Evolutionary conservation across 23 tunicate species (phyloP).

Genomic region (Ascidia mentula): DNA sequence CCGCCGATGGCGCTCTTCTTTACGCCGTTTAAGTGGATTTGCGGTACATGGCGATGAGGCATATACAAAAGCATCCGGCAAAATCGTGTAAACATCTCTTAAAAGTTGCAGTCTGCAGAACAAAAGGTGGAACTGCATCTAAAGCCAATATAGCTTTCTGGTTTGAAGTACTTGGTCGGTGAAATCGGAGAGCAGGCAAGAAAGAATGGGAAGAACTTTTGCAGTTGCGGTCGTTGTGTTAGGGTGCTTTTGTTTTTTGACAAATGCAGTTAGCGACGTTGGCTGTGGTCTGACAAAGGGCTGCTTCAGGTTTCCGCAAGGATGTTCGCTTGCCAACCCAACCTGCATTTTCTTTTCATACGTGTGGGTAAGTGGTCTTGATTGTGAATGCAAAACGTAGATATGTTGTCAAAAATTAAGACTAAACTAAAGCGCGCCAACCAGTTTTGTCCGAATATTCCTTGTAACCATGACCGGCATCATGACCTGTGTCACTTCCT

Average conservation of each 20-base stretch:
- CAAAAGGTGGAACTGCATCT: no score
- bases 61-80: no score
- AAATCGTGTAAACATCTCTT: no score
- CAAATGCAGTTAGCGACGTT: background rate
- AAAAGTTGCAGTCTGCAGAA: no score
- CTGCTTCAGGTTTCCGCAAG: constrained; percentile 20
- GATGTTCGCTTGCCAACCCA: constrained; percentile 10
- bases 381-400: no score
- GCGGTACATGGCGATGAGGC: no score
- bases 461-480: no score
- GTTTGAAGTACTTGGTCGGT: background rate
- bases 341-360: constrained; percentile 37
- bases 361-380: constrained; percentile 18
- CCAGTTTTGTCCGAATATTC: no score
- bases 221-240: background rate
- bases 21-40: background rate
- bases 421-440: no score
- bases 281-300: constrained; percentile 22
- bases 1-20: constrained; percentile 5
- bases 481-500: no score
- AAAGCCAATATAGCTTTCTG: no score
- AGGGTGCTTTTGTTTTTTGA: background rate
- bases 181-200: background rate
- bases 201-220: background rate
- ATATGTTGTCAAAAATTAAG: no score